Evolutionary conservation across 2,888 invertebrate genomes (phyloP).

Genomic region (Caenorhabditis angaria): DNA sequence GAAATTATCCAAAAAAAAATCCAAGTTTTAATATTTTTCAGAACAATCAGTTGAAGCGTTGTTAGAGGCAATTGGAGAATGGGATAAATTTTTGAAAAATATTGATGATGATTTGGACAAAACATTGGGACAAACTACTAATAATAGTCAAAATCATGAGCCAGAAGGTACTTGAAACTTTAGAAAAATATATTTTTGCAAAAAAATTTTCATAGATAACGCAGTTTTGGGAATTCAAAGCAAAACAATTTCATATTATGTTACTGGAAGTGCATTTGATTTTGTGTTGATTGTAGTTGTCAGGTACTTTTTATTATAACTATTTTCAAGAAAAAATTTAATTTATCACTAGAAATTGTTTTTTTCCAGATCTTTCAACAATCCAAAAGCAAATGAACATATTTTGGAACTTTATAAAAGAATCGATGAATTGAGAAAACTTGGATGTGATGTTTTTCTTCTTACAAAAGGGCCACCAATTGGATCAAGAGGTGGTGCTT

Average conservation of each 20-base stretch:
- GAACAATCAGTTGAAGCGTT: conserved; percentile 33
- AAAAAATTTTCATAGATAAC: conserved; percentile 18
- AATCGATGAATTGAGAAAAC: conserved; percentile 46
- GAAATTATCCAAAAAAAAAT: conserved; percentile 1
- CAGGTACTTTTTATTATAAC: conserved; percentile 18
- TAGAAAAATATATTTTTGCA: background rate
- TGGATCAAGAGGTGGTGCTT: conserved; percentile 55
- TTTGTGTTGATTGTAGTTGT: conserved; percentile 51
- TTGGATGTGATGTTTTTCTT: conserved; percentile 53
- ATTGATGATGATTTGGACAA: conserved; percentile 42
- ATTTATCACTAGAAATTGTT: background rate
- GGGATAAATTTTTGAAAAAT: conserved; percentile 38
- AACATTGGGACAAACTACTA: conserved; percentile 22
- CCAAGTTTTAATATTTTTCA: conserved; percentile 16
- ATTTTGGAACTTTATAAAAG: conserved; percentile 55
- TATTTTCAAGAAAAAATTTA: background rate
- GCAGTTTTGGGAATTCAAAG: conserved; percentile 47
- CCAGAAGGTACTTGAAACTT: background rate
- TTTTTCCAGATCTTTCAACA: conserved; percentile 49
- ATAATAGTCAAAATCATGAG: background rate
- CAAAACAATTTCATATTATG: conserved; percentile 52
- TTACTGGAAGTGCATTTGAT: conserved; percentile 48
- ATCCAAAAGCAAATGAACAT: conserved; percentile 51
- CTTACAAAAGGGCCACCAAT: conserved; percentile 57
- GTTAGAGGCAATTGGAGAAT: conserved; percentile 24